Base-by-base conservation (phyloP, 2,888 invertebrate species). In the Ennomos erosarius region DNA sequence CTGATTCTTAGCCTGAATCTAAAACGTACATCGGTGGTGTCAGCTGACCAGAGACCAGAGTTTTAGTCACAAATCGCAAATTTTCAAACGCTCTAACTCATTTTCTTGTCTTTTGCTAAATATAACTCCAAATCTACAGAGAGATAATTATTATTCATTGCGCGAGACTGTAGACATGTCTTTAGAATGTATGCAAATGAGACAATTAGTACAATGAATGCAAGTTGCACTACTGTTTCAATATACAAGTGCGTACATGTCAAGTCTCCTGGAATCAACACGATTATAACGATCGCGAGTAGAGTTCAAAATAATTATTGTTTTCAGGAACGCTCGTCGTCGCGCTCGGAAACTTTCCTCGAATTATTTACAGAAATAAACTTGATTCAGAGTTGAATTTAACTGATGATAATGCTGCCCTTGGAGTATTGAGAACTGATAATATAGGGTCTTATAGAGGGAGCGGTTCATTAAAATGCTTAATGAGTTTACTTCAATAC, bases 231-330 rank as follows among this genome's bases (percentile, higher is more conserved):
- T 38, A 48, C 47, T 48, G 47, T 16, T 38, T 33, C 9, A 38
- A 36, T 13, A 10, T 13, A 6, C 26, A 26, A 36, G 9, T 45
- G 16, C 26, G n/a, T n/a, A n/a, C n/a, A n/a, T 26, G 35, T 42
- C 42, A 35, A 49, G 16, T 40, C 39, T 49, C 4, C 47, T 38
- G 42, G 16, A 34, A 42, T 42, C 35, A 50, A 50, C 50, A 42
- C 50, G 42, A 50, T 48, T 39, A 12, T 39, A 49, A 40, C 50
- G 50, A 42, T 35, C 34, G 46, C 36, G 35, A 34, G 44, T 35
- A 1, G 38, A 48, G 35, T 42, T 42, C 34, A 10, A 11, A 50
- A 42, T 50, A 42, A 50, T 50, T 42, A 50, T 50, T 50, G 50
- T 50, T 40, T 40, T 40, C 40, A 34, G 40, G 33, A 39, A 39